Percentiles rank a stretch among this genome's conserved stretches.
Evolutionary conservation across 2,888 invertebrate species (phyloP).

Genomic region (Ormyrus labotus): DNA sequence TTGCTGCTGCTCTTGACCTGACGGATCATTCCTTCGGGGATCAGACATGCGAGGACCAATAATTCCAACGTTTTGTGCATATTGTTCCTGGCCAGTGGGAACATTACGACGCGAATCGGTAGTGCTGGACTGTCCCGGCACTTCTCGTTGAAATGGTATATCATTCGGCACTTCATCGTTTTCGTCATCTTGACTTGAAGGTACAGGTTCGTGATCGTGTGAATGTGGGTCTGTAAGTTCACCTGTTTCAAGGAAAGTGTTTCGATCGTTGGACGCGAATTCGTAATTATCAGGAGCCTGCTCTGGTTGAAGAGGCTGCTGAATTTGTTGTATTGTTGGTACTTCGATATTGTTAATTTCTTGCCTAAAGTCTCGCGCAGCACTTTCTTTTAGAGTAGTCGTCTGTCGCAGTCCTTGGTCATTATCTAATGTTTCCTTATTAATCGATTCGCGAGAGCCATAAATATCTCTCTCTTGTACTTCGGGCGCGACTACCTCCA

Average conservation of each 20-base stretch:
- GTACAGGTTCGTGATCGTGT: conserved; percentile 68
- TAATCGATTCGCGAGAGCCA: conserved; percentile 71
- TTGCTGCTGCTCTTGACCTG: conserved; percentile 68
- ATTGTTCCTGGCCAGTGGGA: conserved; percentile 73
- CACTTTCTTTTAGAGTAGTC: conserved; percentile 60
- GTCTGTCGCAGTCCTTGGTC: conserved; percentile 60
- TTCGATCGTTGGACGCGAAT: conserved; percentile 74
- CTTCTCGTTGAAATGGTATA: conserved; percentile 73
- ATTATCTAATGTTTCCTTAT: conserved; percentile 72
- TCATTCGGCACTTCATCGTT: conserved; percentile 74
- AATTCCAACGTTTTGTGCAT: conserved; percentile 60
- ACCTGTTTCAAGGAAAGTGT: conserved; percentile 74
- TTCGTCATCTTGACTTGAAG: conserved; percentile 72
- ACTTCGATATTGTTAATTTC: conserved; percentile 70
- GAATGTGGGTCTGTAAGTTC: conserved; percentile 73
- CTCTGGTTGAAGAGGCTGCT: conserved; percentile 63
- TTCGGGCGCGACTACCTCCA: conserved; percentile 69
- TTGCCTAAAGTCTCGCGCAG: conserved; percentile 64
- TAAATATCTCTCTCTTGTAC: conserved; percentile 69
- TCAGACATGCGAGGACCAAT: conserved; percentile 64
- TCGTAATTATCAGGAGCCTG: conserved; percentile 72
- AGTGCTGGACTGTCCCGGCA: conserved; percentile 73
- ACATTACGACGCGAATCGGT: conserved; percentile 72
- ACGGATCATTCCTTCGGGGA: conserved; percentile 72
- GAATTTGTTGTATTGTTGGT: conserved; percentile 63